Evolutionary conservation across 1,140 invertebrate genomes (phyloP).

Genomic region (Drosophila seguyi): DNA sequence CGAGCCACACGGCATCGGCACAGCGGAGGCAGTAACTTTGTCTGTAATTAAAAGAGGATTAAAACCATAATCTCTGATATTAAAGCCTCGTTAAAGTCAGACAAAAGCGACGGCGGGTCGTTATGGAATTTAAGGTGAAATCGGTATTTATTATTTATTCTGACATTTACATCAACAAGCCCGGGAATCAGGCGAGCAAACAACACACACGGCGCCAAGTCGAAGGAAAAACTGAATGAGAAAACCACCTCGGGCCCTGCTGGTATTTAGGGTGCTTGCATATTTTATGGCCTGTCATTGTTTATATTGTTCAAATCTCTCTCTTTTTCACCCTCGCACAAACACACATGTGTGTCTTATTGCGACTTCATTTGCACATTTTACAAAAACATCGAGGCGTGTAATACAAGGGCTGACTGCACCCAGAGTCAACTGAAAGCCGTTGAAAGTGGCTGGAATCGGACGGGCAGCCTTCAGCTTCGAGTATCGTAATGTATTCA

Average conservation of each 20-base stretch:
- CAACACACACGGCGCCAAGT: conserved; percentile 42
- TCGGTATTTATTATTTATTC: conserved; percentile 77
- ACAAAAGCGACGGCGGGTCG: not conserved
- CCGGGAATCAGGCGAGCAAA: conserved; percentile 54
- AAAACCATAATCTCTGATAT: conserved; percentile 71
- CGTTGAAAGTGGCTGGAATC: conserved; percentile 46
- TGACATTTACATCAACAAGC: conserved; percentile 77
- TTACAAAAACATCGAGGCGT: conserved; percentile 75
- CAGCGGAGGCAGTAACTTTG: conserved; percentile 10
- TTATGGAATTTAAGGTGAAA: conserved; percentile 28
- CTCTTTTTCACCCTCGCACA: conserved; percentile 6
- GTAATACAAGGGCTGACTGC: conserved; percentile 61
- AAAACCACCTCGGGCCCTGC: conserved; percentile 26
- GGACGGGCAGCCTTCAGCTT: conserved; percentile 20
- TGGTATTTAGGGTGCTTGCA: conserved; percentile 63
- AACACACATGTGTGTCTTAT: conserved; percentile 13
- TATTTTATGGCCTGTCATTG: conserved; percentile 79
- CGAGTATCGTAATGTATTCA: conserved; percentile 73
- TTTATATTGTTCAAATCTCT: conserved; percentile 60
- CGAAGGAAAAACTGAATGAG: conserved; percentile 26
- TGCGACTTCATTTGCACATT: conserved; percentile 80
- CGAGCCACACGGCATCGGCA: not conserved
- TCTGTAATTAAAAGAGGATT: conserved; percentile 62
- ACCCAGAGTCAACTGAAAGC: conserved; percentile 58
- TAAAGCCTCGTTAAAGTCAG: conserved; percentile 62